These are phyloP conservation scores for Catostylus mosaicus DNA, from an alignment of 30 jellyfish, hydroid and myxozoan genomes.

Conservation along the genomic window DNA sequence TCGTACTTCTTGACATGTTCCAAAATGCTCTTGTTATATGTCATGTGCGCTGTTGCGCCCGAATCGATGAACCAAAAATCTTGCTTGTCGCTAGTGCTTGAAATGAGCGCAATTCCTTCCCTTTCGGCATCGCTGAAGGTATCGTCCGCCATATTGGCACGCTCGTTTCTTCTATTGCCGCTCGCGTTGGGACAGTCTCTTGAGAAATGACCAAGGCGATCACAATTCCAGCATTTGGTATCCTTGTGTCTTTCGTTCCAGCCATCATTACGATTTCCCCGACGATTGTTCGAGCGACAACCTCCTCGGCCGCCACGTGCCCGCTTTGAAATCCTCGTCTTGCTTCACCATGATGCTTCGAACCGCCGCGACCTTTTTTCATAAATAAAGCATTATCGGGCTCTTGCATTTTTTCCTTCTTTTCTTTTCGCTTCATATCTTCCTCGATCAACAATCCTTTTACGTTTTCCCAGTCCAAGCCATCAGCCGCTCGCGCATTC, in stretches of 20 bases:
- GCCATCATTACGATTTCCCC: constrained; percentile 9
- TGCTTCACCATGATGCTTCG: constrained; percentile 9
- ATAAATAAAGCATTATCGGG: constrained; percentile 2
- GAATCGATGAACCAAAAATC: background rate
- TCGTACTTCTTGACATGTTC: background rate
- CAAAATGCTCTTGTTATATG: background rate
- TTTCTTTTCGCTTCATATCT: constrained; percentile 1
- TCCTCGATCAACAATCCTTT: constrained; percentile 23
- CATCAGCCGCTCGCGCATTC: constrained; percentile 11
- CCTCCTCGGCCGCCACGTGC: constrained; percentile 12
- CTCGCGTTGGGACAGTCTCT: constrained; percentile 11
- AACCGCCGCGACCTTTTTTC: constrained; percentile 10
- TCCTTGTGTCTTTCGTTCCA: constrained; percentile 7
- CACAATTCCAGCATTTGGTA: constrained; percentile 6
- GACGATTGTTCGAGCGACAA: constrained; percentile 6
- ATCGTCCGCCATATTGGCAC: constrained; percentile 10
- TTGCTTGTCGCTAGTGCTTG: background rate
- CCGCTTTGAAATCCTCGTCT: constrained; percentile 9
- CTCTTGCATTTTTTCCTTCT: constrained; percentile 11
- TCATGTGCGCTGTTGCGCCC: constrained; percentile 12
- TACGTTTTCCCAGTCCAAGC: constrained; percentile 21
- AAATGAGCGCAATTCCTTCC: constrained; percentile 1
- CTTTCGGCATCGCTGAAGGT: constrained; percentile 10
- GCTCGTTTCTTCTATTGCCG: constrained; percentile 5
- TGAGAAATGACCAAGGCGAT: constrained; percentile 7